These are phyloP conservation scores for Microctenopoma steveboyesi DNA, from an alignment of 2,797 vertebrate genomes.

Conservation along the genomic window DNA sequence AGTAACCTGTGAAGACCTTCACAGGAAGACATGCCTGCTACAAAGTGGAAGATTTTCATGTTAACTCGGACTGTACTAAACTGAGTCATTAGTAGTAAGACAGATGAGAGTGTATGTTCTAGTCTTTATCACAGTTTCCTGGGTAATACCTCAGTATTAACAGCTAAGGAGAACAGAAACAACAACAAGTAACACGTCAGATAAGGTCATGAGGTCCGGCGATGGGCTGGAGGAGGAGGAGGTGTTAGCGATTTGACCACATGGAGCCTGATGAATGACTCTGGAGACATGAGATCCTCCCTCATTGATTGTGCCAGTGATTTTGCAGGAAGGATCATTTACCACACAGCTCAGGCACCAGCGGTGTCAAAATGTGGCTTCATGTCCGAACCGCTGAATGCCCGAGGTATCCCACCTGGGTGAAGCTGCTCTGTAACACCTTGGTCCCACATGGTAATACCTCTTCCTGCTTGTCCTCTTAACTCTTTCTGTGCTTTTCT, in stretches of 20 bases:
- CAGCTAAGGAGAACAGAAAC: neutral
- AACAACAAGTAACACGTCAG: neutral
- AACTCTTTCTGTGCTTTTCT: constrained; percentile 35
- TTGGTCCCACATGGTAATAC: too few relatives aligned
- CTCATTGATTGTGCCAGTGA: constrained; percentile 25
- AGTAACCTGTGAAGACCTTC: too few relatives aligned
- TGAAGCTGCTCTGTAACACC: too few relatives aligned
- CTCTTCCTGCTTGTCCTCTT: too few relatives aligned
- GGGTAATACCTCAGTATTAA: neutral
- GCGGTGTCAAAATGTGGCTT: too few relatives aligned
- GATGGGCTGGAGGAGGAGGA: neutral
- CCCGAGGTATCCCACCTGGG: too few relatives aligned
- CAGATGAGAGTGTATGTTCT: neutral
- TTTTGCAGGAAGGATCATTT: neutral
- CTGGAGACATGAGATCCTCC: constrained; percentile 10
- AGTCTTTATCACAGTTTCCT: constrained; percentile 3
- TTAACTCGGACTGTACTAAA: too few relatives aligned
- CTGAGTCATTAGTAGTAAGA: neutral
- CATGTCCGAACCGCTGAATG: too few relatives aligned
- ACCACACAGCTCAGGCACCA: too few relatives aligned
- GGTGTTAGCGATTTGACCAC: too few relatives aligned
- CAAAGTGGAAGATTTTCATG: too few relatives aligned
- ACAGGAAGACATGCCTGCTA: too few relatives aligned
- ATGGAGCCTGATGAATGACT: constrained; percentile 24
- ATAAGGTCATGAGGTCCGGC: neutral